Evolutionary conservation across 2,888 invertebrate species (phyloP).

Genomic region (Xanthorhoe designata): DNA sequence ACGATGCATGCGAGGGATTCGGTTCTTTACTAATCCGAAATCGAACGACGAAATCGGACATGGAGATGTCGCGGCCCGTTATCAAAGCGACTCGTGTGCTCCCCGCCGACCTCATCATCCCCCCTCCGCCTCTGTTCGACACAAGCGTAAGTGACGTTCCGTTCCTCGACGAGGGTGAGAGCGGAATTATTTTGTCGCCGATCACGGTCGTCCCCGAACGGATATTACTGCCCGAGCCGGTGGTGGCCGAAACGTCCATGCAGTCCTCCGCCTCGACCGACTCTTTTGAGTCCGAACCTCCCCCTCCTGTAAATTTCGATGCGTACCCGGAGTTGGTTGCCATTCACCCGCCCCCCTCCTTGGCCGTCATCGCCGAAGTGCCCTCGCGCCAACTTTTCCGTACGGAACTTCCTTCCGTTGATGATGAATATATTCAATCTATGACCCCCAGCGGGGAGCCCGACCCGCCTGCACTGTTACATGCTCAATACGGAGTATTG

Average conservation of each 20-base stretch:
- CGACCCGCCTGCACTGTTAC: slow-evolving; percentile 72
- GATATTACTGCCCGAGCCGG: slow-evolving; percentile 71
- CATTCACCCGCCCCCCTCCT: slow-evolving; percentile 50
- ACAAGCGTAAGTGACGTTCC: slow-evolving; percentile 74
- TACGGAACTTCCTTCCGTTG: slow-evolving; percentile 56
- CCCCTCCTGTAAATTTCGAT: slow-evolving; percentile 79
- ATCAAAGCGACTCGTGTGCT: slow-evolving; percentile 66
- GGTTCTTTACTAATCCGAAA: slow-evolving; percentile 77
- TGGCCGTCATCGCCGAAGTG: slow-evolving; percentile 69
- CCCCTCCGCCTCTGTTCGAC: slow-evolving; percentile 81
- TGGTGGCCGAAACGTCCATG: slow-evolving; percentile 78
- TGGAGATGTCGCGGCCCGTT: slow-evolving; percentile 65
- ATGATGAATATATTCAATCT: slow-evolving; percentile 64
- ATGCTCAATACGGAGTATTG: slow-evolving; percentile 76
- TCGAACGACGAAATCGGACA: slow-evolving; percentile 61
- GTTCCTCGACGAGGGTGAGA: slow-evolving; percentile 58
- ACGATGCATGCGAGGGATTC: slow-evolving; percentile 79
- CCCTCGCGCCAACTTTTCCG: slow-evolving; percentile 73
- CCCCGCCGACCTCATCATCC: slow-evolving; percentile 79
- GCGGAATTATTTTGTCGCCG: slow-evolving; percentile 63
- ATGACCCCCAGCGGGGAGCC: slow-evolving; percentile 71
- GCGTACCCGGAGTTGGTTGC: slow-evolving; percentile 65
- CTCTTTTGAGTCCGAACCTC: slow-evolving; percentile 73
- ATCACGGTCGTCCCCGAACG: slow-evolving; percentile 75
- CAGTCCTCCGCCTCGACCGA: slow-evolving; percentile 77